Conservation (phyloP, 1,140 invertebrate species). For the Atta texana region DNA sequence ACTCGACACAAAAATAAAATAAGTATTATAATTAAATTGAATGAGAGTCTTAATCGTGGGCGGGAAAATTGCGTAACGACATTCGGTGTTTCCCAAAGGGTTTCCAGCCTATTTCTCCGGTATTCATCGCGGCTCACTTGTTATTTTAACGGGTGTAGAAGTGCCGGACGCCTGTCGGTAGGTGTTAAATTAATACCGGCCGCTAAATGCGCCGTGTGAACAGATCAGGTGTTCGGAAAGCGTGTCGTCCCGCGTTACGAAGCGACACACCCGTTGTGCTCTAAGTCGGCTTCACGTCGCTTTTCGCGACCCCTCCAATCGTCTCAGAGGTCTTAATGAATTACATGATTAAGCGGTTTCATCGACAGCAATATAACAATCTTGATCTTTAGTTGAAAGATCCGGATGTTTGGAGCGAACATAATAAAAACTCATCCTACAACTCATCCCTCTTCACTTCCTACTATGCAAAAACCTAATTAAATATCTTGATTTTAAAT, state of each 20-base stretch:
- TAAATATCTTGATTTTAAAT: constrained; percentile 1
- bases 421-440: background rate
- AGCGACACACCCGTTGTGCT: constrained; percentile 29
- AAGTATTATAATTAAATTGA: constrained; percentile 31
- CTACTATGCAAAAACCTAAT: background rate
- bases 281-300: constrained; percentile 29
- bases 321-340: constrained; percentile 74
- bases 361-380: background rate
- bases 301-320: constrained; percentile 29
- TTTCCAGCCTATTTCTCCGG: constrained; percentile 55
- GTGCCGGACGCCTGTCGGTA: constrained; percentile 59
- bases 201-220: constrained; percentile 75
- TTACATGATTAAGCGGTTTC: constrained; percentile 83
- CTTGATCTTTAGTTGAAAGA: background rate
- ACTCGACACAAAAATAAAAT: constrained; percentile 39
- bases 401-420: background rate
- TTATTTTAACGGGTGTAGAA: constrained; percentile 67
- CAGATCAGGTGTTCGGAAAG: constrained; percentile 71
- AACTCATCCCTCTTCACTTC: background rate
- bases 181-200: constrained; percentile 74
- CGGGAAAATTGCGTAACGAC: constrained; percentile 49
- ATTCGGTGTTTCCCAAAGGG: constrained; percentile 65
- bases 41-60: constrained; percentile 43
- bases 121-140: constrained; percentile 56
- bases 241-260: constrained; percentile 71